These are phyloP conservation scores for Cyclophora albipunctata DNA, from an alignment of 2,888 invertebrate genomes.

Conservation along the genomic window DNA sequence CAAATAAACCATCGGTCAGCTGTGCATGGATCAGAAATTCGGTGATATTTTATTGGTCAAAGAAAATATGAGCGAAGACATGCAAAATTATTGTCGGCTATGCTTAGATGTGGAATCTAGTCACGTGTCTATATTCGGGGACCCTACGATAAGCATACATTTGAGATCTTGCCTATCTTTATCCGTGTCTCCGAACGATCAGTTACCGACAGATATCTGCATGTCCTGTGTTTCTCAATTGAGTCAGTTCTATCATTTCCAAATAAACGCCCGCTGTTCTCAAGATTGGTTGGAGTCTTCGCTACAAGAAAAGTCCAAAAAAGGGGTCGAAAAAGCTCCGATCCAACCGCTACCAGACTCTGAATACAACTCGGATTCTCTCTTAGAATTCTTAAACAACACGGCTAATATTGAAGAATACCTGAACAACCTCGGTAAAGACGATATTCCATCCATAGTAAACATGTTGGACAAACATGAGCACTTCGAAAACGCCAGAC, in stretches of 20 bases:
- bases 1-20: too few relatives aligned
- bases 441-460: conserved; percentile 64
- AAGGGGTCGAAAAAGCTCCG: conserved; percentile 37
- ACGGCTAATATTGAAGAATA: conserved; percentile 66
- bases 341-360: conserved; percentile 65
- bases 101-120: conserved; percentile 55
- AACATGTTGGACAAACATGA: conserved; percentile 61
- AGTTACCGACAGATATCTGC: conserved; percentile 57
- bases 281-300: conserved; percentile 64
- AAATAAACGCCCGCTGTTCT: conserved; percentile 60
- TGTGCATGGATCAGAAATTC: too few relatives aligned
- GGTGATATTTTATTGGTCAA: too few relatives aligned
- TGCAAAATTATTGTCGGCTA: conserved; percentile 56
- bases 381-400: conserved; percentile 64
- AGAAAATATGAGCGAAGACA: conserved; percentile 43
- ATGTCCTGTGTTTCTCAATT: conserved; percentile 53
- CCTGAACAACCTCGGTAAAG: conserved; percentile 59
- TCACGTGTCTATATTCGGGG: conserved; percentile 54
- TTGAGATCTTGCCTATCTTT: conserved; percentile 58
- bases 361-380: conserved; percentile 66
- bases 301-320: conserved; percentile 45
- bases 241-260: conserved; percentile 61
- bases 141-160: conserved; percentile 51
- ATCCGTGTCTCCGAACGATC: conserved; percentile 41
- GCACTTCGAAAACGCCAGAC: conserved; percentile 29